These are phyloP conservation scores for Tinamus guttatus DNA, from an alignment of 2,113 vertebrate genomes.

Conservation along the genomic window DNA sequence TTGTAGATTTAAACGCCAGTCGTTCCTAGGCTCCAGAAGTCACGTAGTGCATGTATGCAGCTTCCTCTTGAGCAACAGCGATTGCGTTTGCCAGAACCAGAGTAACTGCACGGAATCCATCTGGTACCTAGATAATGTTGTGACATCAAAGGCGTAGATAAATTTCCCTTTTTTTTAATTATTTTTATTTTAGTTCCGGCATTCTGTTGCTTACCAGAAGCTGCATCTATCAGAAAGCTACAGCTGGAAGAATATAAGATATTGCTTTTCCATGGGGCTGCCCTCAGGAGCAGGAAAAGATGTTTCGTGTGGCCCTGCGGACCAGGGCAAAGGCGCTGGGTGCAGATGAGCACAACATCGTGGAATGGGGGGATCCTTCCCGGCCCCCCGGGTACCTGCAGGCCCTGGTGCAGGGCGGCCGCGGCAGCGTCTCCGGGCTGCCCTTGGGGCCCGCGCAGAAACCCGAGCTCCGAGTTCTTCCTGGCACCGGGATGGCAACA, in stretches of 20 bases:
- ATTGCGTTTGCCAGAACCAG: neutral
- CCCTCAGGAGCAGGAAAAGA: neutral
- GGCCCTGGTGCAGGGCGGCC: neutral
- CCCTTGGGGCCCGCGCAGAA: neutral
- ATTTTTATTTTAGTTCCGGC: neutral
- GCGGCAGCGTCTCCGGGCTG: fast-evolving
- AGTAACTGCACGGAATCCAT: neutral
- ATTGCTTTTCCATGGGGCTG: neutral
- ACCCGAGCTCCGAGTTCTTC: neutral
- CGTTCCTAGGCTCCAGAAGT: neutral
- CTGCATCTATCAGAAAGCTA: neutral
- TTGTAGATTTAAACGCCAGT: neutral
- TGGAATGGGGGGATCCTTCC: too few relatives aligned
- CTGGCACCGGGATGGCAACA: neutral
- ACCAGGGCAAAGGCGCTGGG: neutral
- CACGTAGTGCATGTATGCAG: neutral
- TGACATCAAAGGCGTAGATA: neutral
- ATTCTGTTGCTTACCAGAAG: neutral
- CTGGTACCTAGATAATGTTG: neutral
- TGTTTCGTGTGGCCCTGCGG: neutral
- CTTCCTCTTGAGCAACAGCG: neutral
- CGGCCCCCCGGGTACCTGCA: neutral
- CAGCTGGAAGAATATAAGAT: neutral
- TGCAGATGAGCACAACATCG: too few relatives aligned
- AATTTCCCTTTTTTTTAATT: neutral